A percentile compares a stretch with the other conserved stretches of the same genome.
phyloP scores from a whole-genome alignment of 2,888 invertebrate species.

The Pollenia amentaria region DNA sequence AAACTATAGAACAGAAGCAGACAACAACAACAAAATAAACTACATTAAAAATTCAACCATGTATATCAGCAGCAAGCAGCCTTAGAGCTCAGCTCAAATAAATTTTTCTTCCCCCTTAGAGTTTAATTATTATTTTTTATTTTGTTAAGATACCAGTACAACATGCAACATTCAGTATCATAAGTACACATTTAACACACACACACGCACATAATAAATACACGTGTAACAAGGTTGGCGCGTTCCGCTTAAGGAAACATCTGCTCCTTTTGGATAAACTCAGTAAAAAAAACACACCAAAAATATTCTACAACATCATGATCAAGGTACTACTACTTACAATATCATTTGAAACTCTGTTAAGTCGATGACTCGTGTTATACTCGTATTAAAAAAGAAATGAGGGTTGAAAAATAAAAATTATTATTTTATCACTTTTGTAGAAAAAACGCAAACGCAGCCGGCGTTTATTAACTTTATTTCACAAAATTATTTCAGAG shows the following conservation, averaged over 20 bases:
- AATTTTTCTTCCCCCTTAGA: conserved; percentile 63
- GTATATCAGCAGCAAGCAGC: conserved; percentile 60
- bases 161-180: conserved; percentile 64
- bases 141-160: conserved; percentile 61
- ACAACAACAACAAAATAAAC: conserved; percentile 33
- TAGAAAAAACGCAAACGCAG: conserved; percentile 75
- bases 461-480: conserved; percentile 74
- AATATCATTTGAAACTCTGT: conserved; percentile 54
- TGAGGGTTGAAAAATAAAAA: conserved; percentile 71
- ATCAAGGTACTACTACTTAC: conserved; percentile 22
- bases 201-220: conserved; percentile 26
- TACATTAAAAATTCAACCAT: conserved; percentile 71
- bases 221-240: conserved; percentile 78
- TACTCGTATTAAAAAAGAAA: conserved; percentile 41
- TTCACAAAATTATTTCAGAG: conserved; percentile 76
- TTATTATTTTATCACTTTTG: conserved; percentile 65
- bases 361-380: conserved; percentile 75
- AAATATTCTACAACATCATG: conserved; percentile 61
- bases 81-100: conserved; percentile 71
- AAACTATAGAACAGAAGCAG: conserved; percentile 37
- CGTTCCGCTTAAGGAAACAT: conserved; percentile 80
- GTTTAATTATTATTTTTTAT: conserved; percentile 30
- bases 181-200: conserved; percentile 30
- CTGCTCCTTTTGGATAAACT: conserved; percentile 79
- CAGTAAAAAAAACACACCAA: conserved; percentile 54